These are phyloP conservation scores for Gisinianus flammeolus DNA, from an alignment of 2,888 invertebrate species.

Conservation along the genomic window DNA sequence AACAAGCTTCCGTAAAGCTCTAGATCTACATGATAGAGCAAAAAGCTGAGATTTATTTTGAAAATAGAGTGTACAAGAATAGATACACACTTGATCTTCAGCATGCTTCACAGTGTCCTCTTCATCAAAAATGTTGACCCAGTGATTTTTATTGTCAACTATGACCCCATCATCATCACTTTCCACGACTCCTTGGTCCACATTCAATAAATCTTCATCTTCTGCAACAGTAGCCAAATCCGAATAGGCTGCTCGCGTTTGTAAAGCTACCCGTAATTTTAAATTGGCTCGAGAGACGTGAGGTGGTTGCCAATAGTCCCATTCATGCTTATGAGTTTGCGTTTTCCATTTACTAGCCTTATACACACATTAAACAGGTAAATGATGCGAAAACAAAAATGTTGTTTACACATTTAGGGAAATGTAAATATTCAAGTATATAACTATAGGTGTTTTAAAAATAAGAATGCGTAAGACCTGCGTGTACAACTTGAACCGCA, in stretches of 20 bases:
- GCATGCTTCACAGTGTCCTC: conserved; percentile 2
- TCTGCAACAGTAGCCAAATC: conserved; percentile 16
- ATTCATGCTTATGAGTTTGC: background rate
- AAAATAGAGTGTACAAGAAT: too few species aligned
- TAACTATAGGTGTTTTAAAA: too few species aligned
- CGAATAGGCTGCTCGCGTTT: conserved; percentile 18
- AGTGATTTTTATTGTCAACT: conserved; percentile 21
- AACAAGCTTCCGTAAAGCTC: too few species aligned
- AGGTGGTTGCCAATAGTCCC: background rate
- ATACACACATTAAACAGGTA: background rate
- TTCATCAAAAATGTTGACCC: conserved; percentile 5
- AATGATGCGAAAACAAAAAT: too few species aligned
- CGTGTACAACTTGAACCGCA: too few species aligned
- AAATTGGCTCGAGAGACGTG: conserved; percentile 27
- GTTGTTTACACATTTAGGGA: too few species aligned
- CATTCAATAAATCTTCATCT: conserved; percentile 23
- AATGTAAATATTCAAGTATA: too few species aligned
- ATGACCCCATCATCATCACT: conserved; percentile 20
- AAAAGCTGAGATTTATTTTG: too few species aligned
- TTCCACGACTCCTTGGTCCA: conserved; percentile 1
- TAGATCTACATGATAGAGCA: too few species aligned
- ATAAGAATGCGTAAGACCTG: too few species aligned
- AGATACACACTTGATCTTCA: conserved; percentile 22
- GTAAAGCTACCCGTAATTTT: conserved; percentile 35
- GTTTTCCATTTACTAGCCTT: background rate